Conservation (phyloP, 2,113 vertebrate species). For the Struthidea cinerea region DNA sequence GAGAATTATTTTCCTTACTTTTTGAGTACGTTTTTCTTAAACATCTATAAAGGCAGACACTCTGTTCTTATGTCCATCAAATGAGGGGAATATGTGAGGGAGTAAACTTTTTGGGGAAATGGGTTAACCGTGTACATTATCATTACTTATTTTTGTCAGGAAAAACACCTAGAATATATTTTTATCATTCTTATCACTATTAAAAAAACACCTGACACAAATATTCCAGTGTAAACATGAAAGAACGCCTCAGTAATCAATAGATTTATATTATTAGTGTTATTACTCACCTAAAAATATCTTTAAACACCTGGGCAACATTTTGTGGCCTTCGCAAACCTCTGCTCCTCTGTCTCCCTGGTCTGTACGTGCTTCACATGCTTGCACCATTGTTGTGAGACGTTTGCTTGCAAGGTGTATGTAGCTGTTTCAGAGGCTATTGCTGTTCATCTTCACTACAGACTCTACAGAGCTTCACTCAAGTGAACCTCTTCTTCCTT, state of each 20-base stretch:
- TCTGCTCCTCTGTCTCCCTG: background rate
- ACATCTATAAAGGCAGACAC: background rate
- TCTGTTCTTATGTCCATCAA: background rate
- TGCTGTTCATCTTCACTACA: background rate
- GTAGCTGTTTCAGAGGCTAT: background rate
- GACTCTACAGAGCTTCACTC: background rate
- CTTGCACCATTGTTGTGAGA: background rate
- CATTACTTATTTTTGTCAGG: background rate
- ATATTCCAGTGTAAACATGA: background rate
- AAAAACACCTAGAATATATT: background rate
- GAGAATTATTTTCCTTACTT: background rate
- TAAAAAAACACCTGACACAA: background rate
- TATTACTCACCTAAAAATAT: background rate
- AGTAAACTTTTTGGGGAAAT: background rate
- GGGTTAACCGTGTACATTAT: rapidly evolving
- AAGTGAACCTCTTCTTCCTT: background rate
- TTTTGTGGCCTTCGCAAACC: background rate
- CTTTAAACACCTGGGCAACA: background rate
- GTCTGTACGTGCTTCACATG: rapidly evolving
- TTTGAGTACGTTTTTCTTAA: background rate
- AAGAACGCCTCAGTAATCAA: background rate
- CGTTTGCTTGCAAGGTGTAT: background rate
- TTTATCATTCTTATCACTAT: background rate
- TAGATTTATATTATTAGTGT: background rate
- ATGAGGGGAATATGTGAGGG: background rate